These are phyloP conservation scores for Oncorhynchus tshawytscha DNA, from an alignment of 2,113 vertebrate species.

Conservation along the genomic window DNA sequence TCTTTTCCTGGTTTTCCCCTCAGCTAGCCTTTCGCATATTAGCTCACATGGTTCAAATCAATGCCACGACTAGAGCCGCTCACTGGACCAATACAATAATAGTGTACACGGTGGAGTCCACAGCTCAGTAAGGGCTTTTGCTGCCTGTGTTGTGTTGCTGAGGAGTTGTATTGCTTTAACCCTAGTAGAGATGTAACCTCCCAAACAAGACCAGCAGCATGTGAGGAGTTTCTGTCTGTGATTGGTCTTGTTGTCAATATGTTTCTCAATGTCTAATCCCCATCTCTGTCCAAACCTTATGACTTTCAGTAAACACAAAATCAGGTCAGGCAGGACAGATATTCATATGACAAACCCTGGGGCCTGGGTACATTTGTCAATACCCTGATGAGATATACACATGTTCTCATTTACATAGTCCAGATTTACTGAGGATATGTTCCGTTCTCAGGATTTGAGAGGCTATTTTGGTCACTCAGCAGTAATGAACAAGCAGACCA, in stretches of 20 bases:
- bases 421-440: slow-evolving; percentile 63
- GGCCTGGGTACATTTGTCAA: not conserved
- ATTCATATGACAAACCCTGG: slow-evolving; percentile 9
- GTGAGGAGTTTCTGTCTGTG: not conserved
- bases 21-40: slow-evolving; percentile 37
- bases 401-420: slow-evolving; percentile 46
- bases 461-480: slow-evolving; percentile 56
- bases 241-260: not conserved
- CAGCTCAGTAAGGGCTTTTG: not conserved
- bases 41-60: slow-evolving; percentile 75
- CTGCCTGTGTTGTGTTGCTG: not conserved
- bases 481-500: slow-evolving; percentile 63
- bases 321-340: not conserved
- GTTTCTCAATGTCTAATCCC: not conserved
- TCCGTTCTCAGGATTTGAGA: slow-evolving; percentile 62
- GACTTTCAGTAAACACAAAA: not conserved
- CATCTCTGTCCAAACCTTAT: not conserved
- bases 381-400: slow-evolving; percentile 31
- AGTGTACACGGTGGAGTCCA: not conserved
- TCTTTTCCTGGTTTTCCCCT: slow-evolving; percentile 61
- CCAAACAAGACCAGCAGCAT: not conserved
- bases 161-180: not conserved
- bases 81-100: slow-evolving; percentile 48
- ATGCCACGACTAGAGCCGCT: slow-evolving; percentile 59
- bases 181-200: not conserved